phyloP scores from a whole-genome alignment of 2,888 invertebrate species.

The Lycaena phlaeas region DNA sequence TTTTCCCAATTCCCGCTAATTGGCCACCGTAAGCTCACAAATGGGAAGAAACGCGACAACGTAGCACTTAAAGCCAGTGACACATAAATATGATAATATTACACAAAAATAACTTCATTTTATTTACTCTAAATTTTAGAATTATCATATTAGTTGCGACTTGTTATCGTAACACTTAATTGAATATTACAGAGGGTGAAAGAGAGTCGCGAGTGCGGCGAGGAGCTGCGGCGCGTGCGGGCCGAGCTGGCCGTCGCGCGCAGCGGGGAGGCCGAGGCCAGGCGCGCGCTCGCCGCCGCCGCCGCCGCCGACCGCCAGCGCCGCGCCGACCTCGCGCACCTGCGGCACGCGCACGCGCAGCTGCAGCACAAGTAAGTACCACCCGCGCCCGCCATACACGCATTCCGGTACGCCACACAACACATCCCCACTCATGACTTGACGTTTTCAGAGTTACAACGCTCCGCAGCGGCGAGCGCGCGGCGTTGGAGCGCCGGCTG shows the following conservation, averaged over 20 bases:
- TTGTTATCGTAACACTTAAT: too few species aligned
- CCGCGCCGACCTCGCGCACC: conserved; percentile 78
- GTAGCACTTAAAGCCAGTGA: too few species aligned
- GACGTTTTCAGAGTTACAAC: conserved; percentile 77
- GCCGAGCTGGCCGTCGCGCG: conserved; percentile 66
- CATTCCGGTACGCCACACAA: background rate
- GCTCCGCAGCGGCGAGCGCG: conserved; percentile 79
- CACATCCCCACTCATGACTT: background rate
- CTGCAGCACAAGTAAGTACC: conserved; percentile 87
- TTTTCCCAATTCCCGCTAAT: too few species aligned
- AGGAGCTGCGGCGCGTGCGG: conserved; percentile 53
- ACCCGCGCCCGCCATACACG: too few species aligned
- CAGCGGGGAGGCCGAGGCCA: conserved; percentile 83
- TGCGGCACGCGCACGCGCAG: conserved; percentile 90
- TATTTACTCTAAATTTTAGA: too few species aligned
- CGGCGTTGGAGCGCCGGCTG: conserved; percentile 87
- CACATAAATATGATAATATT: too few species aligned
- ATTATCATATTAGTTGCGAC: too few species aligned
- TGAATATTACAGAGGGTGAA: conserved; percentile 4
- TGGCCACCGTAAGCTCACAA: too few species aligned
- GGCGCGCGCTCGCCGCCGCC: conserved; percentile 57
- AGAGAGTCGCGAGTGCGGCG: conserved; percentile 49
- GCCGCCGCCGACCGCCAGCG: conserved; percentile 44
- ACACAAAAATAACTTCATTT: too few species aligned
- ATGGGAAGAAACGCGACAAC: too few species aligned